Evolutionary conservation across 2,113 vertebrate species (phyloP).

Genomic region (Thymallus thymallus): DNA sequence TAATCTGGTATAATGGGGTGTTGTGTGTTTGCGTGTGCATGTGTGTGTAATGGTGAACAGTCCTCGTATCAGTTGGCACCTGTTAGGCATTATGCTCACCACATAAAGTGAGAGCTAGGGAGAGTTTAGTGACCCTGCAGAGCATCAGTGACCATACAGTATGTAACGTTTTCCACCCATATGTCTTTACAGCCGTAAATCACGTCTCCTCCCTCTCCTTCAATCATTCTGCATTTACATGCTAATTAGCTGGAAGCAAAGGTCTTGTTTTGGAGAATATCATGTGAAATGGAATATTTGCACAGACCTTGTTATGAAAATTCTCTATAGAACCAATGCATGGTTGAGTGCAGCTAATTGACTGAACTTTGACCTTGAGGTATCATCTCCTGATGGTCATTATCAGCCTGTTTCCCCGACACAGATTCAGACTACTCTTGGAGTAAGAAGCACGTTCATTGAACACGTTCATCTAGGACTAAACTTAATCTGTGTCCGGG

Average conservation of each 20-base stretch:
- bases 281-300: background rate
- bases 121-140: constrained; percentile 11
- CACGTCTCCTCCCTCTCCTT: constrained; percentile 10
- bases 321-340: too few relatives aligned
- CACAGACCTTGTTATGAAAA: too few relatives aligned
- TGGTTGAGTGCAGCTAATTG: too few relatives aligned
- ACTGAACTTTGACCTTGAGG: background rate
- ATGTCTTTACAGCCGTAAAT: constrained; percentile 1
- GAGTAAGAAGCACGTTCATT: too few relatives aligned
- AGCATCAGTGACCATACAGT: constrained; percentile 13
- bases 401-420: background rate
- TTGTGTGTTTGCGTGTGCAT: too few relatives aligned
- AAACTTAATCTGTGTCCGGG: too few relatives aligned
- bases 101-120: constrained; percentile 17
- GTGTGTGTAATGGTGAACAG: constrained; percentile 35
- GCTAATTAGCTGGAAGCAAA: constrained; percentile 10
- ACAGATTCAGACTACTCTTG: background rate
- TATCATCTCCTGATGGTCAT: background rate
- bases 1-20: background rate
- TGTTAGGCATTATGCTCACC: constrained; percentile 41
- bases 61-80: constrained; percentile 28
- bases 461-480: too few relatives aligned
- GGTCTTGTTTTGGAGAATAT: constrained; percentile 9
- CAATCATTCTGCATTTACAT: constrained; percentile 27
- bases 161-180: constrained; percentile 12